phyloP scores from a whole-genome alignment of 2,113 vertebrate species.

The Leptosomus discolor region DNA sequence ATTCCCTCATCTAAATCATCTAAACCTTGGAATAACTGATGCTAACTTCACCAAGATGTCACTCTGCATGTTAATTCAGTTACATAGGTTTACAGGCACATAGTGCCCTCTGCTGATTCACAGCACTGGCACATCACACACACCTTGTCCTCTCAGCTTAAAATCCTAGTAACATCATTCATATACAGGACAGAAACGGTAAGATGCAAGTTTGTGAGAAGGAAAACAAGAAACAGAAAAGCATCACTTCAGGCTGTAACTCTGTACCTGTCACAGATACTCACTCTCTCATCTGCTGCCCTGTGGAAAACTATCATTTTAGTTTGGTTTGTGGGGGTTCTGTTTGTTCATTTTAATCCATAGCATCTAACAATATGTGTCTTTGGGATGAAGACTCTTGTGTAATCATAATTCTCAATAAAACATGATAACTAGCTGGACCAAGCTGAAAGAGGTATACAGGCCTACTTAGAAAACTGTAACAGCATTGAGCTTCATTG shows the following conservation, averaged over 20 bases:
- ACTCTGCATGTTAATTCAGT: background rate
- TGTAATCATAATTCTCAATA: background rate
- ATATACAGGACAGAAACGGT: fast-evolving
- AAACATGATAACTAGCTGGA: background rate
- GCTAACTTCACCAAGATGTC: background rate
- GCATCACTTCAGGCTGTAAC: background rate
- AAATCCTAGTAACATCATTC: background rate
- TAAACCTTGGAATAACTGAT: background rate
- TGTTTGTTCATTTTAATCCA: background rate
- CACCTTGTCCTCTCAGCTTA: background rate
- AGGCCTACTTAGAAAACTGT: background rate
- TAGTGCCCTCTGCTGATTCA: constrained; percentile 53
- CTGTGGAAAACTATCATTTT: background rate
- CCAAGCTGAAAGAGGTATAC: background rate
- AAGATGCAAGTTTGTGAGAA: background rate
- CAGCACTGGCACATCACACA: background rate
- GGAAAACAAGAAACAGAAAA: background rate
- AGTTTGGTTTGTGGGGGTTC: background rate
- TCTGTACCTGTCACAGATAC: background rate
- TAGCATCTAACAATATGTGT: background rate
- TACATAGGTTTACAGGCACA: background rate
- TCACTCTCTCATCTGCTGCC: background rate
- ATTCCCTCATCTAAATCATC: background rate
- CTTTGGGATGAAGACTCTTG: background rate
- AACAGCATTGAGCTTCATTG: background rate